These are phyloP conservation scores for Corythaeola cristata DNA, from an alignment of 2,113 vertebrate species.

Conservation along the genomic window DNA sequence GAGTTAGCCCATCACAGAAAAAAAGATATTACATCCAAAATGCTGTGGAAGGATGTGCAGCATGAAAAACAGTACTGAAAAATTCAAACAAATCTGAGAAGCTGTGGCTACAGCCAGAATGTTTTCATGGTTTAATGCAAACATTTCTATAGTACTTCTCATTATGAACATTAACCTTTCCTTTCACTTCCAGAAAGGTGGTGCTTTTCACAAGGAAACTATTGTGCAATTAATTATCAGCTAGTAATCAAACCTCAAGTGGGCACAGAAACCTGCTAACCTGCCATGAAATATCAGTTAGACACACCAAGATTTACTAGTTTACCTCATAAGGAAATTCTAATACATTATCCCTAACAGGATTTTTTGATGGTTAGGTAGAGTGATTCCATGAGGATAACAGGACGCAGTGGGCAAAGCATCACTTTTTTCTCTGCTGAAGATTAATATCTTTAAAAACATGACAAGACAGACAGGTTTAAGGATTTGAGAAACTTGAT, in stretches of 20 bases:
- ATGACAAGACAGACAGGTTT: not conserved
- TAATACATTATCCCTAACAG: not conserved
- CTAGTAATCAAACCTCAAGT: not conserved
- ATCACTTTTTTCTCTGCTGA: not conserved
- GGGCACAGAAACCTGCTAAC: not conserved
- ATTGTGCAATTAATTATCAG: not conserved
- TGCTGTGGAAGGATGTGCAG: not conserved
- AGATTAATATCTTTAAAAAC: not conserved
- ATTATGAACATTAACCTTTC: not conserved
- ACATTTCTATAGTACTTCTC: not conserved
- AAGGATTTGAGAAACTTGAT: conserved; percentile 4
- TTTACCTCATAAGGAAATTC: not conserved
- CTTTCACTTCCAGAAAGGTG: not conserved
- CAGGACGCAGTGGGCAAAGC: not conserved
- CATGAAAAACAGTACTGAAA: not conserved
- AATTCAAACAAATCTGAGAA: not conserved
- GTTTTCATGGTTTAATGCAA: not conserved
- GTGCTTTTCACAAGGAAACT: not conserved
- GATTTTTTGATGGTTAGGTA: not conserved
- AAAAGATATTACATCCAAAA: not conserved
- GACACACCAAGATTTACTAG: not conserved
- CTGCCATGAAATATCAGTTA: not conserved
- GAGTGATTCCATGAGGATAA: not conserved
- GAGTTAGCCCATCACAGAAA: not conserved
- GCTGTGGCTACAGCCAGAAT: not conserved